Conservation (phyloP, 1,140 invertebrate species). For the Bombus consobrinus region DNA sequence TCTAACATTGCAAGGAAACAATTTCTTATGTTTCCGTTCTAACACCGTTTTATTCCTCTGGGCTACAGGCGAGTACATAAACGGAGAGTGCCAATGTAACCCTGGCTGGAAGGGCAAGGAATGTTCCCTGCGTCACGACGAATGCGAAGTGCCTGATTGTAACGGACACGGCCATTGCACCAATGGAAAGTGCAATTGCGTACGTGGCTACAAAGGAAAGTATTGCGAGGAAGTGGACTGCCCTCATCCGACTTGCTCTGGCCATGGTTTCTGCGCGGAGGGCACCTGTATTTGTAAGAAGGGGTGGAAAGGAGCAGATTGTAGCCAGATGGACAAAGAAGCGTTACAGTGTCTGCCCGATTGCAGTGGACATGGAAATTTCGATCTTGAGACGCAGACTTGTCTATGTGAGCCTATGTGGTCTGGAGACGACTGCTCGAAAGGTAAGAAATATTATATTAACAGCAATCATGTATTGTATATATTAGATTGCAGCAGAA, state of each 20-base stretch:
- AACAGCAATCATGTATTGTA: background rate
- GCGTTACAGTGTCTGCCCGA: slow-evolving; percentile 96
- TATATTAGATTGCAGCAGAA: background rate
- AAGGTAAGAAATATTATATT: slow-evolving; percentile 84
- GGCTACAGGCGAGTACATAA: slow-evolving; percentile 91
- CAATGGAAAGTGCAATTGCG: slow-evolving; percentile 97
- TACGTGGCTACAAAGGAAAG: slow-evolving; percentile 95
- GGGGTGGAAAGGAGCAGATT: slow-evolving; percentile 97
- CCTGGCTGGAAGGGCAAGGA: slow-evolving; percentile 98
- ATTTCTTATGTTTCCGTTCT: background rate
- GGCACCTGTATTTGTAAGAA: slow-evolving; percentile 98
- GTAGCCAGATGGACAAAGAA: slow-evolving; percentile 95
- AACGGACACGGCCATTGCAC: slow-evolving; percentile 97
- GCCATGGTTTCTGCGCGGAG: slow-evolving; percentile 97
- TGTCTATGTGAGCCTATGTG: slow-evolving; percentile 96
- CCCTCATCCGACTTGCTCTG: slow-evolving; percentile 96
- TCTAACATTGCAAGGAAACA: background rate
- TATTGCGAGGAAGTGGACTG: slow-evolving; percentile 97
- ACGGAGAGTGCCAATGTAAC: slow-evolving; percentile 97
- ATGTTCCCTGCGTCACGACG: slow-evolving; percentile 95
- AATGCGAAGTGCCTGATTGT: slow-evolving; percentile 97
- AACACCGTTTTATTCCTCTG: background rate
- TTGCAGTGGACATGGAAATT: slow-evolving; percentile 96
- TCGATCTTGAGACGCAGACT: slow-evolving; percentile 95
- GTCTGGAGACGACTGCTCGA: slow-evolving; percentile 97